phyloP scores from a whole-genome alignment of 2,888 invertebrate species.

The Prosopocoilus inquinatus region DNA sequence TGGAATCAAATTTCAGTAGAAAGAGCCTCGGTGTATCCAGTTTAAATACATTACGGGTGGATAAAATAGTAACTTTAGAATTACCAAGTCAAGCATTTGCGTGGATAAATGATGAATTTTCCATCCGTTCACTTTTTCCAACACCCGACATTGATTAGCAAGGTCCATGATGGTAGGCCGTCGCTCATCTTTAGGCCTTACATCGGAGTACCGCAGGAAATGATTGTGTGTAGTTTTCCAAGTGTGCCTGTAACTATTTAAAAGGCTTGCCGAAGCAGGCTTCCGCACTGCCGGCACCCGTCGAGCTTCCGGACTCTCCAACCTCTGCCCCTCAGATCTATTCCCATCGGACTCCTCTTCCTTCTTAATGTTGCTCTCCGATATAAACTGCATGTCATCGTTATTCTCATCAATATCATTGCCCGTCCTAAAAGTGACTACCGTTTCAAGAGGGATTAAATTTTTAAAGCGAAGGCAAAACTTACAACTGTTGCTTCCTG shows the following conservation, averaged over 20 bases:
- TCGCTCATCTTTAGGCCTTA: conserved; percentile 84
- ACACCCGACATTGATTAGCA: conserved; percentile 82
- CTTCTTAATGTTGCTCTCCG: conserved; percentile 51
- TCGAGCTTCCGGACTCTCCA: conserved; percentile 40
- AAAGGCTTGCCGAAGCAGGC: conserved; percentile 52
- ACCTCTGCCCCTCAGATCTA: conserved; percentile 45
- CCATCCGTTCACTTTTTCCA: conserved; percentile 91
- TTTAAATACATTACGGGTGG: too few species aligned
- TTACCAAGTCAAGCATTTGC: conserved; percentile 90
- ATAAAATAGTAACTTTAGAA: conserved; percentile 22
- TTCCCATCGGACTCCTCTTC: conserved; percentile 47
- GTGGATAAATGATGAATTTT: conserved; percentile 89
- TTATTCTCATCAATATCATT: conserved; percentile 56
- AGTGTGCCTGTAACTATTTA: conserved; percentile 65
- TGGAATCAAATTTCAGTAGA: too few species aligned
- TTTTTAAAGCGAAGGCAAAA: conserved; percentile 25
- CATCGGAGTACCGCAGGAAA: conserved; percentile 74
- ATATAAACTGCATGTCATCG: conserved; percentile 63
- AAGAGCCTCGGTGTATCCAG: not conserved
- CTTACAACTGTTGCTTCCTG: conserved; percentile 83
- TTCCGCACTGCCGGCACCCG: conserved; percentile 43
- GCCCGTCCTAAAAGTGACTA: conserved; percentile 50
- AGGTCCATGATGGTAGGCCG: conserved; percentile 83
- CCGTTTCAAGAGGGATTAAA: not conserved
- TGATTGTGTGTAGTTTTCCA: conserved; percentile 76